phyloP scores from a whole-genome alignment of 2,888 invertebrate genomes.

The Caenorhabditis becei region DNA sequence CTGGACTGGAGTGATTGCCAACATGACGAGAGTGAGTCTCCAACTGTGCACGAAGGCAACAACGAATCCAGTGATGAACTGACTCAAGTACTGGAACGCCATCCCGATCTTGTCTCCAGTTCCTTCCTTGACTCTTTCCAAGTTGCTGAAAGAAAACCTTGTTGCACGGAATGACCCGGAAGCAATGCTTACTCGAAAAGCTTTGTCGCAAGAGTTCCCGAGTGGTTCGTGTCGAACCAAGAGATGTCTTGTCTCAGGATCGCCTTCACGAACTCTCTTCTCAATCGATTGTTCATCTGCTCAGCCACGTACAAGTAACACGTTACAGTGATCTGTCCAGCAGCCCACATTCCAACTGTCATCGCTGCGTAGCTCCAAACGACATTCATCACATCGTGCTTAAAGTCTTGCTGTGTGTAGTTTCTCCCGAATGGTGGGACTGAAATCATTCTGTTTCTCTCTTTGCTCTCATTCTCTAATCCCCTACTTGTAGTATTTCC shows the following conservation, averaged over 20 bases:
- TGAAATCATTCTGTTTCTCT: conserved; percentile 16
- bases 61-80: conserved; percentile 78
- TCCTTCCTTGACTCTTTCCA: conserved; percentile 81
- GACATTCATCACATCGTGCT: conserved; percentile 68
- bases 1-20: conserved; percentile 80
- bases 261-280: conserved; percentile 83
- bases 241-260: conserved; percentile 82
- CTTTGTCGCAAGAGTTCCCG: conserved; percentile 83
- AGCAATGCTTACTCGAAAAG: conserved; percentile 84
- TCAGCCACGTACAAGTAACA: conserved; percentile 83
- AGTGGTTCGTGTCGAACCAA: conserved; percentile 83
- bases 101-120: conserved; percentile 81
- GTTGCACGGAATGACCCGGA: no score
- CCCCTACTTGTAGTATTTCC: conserved; percentile 22
- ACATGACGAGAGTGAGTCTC: conserved; percentile 81
- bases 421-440: conserved; percentile 34
- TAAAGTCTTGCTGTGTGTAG: conserved; percentile 60
- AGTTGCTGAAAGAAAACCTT: conserved; percentile 79
- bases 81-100: conserved; percentile 75
- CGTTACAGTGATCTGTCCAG: conserved; percentile 68
- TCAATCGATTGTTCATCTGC: conserved; percentile 83
- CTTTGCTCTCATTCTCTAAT: not conserved
- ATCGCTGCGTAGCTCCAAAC: conserved; percentile 72
- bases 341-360: conserved; percentile 69
- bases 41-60: conserved; percentile 81